A percentile compares a stretch with the other conserved stretches of the same genome.
These are phyloP conservation scores for Hemaris fuciformis DNA, from an alignment of 2,888 invertebrate genomes.

Conservation along the genomic window DNA sequence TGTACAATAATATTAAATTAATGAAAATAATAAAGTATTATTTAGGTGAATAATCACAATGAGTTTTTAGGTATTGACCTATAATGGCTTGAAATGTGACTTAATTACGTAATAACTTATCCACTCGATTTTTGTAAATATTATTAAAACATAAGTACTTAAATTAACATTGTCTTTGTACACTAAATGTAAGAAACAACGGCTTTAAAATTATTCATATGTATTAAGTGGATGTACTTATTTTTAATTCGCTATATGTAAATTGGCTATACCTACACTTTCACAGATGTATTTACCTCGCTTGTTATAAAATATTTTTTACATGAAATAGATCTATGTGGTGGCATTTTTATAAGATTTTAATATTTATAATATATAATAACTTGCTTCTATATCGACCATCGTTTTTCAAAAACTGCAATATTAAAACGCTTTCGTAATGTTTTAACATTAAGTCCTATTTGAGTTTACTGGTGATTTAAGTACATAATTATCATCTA, in stretches of 20 bases:
- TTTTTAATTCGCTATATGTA: constrained; percentile 4
- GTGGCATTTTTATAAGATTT: too few relatives aligned
- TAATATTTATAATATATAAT: too few relatives aligned
- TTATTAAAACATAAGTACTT: constrained; percentile 10
- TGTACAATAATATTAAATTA: neutral
- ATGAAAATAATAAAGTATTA: neutral
- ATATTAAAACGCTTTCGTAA: too few relatives aligned
- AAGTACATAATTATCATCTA: too few relatives aligned
- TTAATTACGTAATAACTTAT: neutral
- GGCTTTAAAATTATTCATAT: constrained; percentile 54
- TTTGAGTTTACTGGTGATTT: neutral
- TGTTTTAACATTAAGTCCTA: too few relatives aligned
- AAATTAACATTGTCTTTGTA: constrained; percentile 16
- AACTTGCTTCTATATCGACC: too few relatives aligned
- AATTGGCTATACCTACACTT: neutral
- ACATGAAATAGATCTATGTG: too few relatives aligned
- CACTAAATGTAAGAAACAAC: constrained; percentile 51
- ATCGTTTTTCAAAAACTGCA: too few relatives aligned
- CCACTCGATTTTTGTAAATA: constrained; percentile 4
- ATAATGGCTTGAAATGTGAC: neutral
- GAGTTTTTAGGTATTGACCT: neutral
- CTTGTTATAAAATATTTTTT: too few relatives aligned
- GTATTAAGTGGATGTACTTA: constrained; percentile 9
- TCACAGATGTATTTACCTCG: neutral
- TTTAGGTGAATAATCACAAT: too few relatives aligned